Evolutionary conservation across 2,113 vertebrate species (phyloP).

Genomic region (Todiramphus saurophagus): DNA sequence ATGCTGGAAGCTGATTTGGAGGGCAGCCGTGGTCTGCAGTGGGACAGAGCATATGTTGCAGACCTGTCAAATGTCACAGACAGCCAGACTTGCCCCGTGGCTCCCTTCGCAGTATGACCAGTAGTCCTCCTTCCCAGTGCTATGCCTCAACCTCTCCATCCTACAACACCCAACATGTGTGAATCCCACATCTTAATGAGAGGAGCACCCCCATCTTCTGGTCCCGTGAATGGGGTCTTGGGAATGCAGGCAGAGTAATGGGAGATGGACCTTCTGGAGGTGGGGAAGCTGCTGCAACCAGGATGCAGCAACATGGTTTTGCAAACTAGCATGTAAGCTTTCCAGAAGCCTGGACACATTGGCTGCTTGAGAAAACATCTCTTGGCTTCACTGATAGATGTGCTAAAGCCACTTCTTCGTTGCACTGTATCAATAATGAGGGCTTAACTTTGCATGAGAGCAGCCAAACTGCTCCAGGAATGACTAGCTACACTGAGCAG

Average conservation of each 20-base stretch:
- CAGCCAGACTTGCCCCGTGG: not conserved
- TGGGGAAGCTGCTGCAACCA: not conserved
- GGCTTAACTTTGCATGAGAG: not conserved
- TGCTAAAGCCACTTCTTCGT: not conserved
- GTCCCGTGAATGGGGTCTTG: not conserved
- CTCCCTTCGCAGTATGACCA: fast-evolving
- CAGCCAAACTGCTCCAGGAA: not conserved
- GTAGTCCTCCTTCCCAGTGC: not conserved
- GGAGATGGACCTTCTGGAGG: not conserved
- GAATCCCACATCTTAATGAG: not conserved
- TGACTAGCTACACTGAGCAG: not conserved
- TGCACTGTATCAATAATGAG: not conserved
- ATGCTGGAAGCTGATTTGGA: conserved; percentile 3
- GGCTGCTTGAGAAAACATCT: not conserved
- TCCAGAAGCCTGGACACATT: not conserved
- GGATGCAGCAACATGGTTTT: not conserved
- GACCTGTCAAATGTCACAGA: conserved; percentile 42
- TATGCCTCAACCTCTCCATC: not conserved
- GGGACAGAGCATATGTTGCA: conserved; percentile 12
- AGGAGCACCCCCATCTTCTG: not conserved
- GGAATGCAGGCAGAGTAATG: not conserved
- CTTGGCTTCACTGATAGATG: not conserved
- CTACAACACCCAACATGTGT: fast-evolving
- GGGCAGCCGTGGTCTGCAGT: not conserved
- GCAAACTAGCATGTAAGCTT: not conserved